Percentiles rank a stretch among this genome's conserved stretches.
Evolutionary conservation across 2,797 vertebrate genomes (phyloP).

Genomic region (Semaprochilodus insignis): DNA sequence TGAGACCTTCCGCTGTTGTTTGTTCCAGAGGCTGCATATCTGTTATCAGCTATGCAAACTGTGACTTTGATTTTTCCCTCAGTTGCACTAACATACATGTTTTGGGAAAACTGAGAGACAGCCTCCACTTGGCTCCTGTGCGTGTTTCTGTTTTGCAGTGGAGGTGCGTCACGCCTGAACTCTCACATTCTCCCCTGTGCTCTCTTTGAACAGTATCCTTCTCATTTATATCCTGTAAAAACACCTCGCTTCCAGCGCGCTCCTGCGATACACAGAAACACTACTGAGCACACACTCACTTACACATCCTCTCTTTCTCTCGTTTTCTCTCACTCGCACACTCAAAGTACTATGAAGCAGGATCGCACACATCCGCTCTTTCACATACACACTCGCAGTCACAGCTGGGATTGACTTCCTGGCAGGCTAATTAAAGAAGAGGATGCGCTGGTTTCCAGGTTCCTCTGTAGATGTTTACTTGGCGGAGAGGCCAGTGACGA

Average conservation of each 20-base stretch:
- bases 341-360: slow-evolving; percentile 18
- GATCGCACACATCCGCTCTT: slow-evolving; percentile 39
- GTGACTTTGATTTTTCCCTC: background rate
- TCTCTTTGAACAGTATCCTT: slow-evolving; percentile 61
- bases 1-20: background rate
- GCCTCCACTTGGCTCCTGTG: slow-evolving; percentile 45
- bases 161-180: slow-evolving; percentile 60
- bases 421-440: slow-evolving; percentile 55
- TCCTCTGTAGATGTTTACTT: slow-evolving; percentile 70
- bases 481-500: slow-evolving; percentile 59
- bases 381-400: slow-evolving; percentile 38
- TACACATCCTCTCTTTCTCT: slow-evolving; percentile 35
- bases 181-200: slow-evolving; percentile 51
- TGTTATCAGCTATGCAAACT: background rate
- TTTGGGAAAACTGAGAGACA: slow-evolving; percentile 43
- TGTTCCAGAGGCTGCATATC: background rate
- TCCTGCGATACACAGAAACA: slow-evolving; percentile 33
- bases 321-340: slow-evolving; percentile 33
- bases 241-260: slow-evolving; percentile 49
- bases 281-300: slow-evolving; percentile 14
- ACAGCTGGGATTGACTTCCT: slow-evolving; percentile 67
- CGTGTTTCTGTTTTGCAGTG: slow-evolving; percentile 52
- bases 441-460: slow-evolving; percentile 52
- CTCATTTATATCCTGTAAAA: slow-evolving; percentile 72
- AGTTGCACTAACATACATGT: background rate